Evolutionary conservation across 2,888 invertebrate genomes (phyloP).

Genomic region (Nemotelus nigrinus): DNA sequence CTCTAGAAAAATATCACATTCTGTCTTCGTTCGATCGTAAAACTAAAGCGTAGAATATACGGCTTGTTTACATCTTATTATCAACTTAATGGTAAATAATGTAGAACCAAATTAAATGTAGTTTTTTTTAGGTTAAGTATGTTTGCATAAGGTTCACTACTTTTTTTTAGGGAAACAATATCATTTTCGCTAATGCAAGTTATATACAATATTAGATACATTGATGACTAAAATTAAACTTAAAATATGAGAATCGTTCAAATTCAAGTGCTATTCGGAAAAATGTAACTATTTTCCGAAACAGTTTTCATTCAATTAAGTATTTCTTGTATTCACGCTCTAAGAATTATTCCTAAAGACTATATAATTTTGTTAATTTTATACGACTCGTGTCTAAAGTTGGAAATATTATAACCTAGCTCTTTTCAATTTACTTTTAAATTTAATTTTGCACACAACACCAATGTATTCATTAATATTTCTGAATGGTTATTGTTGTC

Average conservation of each 20-base stretch:
- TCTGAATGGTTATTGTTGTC: background rate
- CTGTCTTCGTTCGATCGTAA: slow-evolving; percentile 66
- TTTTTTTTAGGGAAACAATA: no score
- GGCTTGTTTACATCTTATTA: no score
- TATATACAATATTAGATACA: no score
- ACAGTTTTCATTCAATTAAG: slow-evolving; percentile 43
- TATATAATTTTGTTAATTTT: slow-evolving; percentile 51
- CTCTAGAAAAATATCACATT: slow-evolving; percentile 66
- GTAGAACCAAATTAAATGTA: no score
- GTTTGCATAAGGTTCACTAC: no score
- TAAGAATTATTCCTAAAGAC: slow-evolving; percentile 52
- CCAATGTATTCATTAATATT: slow-evolving; percentile 59
- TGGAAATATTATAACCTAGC: slow-evolving; percentile 37
- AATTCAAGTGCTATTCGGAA: background rate
- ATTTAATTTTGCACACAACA: slow-evolving; percentile 60
- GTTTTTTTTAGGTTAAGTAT: no score
- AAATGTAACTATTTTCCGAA: slow-evolving; percentile 32
- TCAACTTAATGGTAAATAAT: no score
- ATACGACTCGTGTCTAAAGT: slow-evolving; percentile 35
- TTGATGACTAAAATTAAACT: no score
- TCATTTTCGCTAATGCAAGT: no score
- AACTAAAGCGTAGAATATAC: slow-evolving; percentile 53
- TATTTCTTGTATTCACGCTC: background rate
- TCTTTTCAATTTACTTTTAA: slow-evolving; percentile 40
- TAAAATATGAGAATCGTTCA: no score